Evolutionary conservation across 2,113 vertebrate genomes (phyloP).

Genomic region (Campylomormyrus numenius): DNA sequence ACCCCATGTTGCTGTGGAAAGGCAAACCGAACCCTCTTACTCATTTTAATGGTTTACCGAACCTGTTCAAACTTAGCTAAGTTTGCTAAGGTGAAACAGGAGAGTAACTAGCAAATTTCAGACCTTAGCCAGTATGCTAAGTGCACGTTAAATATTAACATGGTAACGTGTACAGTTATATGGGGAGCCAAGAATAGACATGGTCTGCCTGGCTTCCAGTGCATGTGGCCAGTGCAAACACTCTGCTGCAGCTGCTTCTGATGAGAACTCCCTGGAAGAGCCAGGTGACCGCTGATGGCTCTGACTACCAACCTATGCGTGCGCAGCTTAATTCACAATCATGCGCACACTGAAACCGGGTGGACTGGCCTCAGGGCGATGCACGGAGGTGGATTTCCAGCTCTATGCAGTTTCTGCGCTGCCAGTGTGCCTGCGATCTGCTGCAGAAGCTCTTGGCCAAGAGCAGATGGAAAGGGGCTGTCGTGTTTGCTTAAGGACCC

Average conservation of each 20-base stretch:
- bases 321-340: background rate
- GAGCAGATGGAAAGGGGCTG: background rate
- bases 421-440: background rate
- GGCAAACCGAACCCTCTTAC: background rate
- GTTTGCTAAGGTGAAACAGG: background rate
- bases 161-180: background rate
- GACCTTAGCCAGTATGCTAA: background rate
- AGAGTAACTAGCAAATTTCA: background rate
- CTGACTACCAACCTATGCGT: background rate
- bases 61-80: background rate
- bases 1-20: background rate
- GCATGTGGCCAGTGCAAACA: background rate
- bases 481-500: background rate
- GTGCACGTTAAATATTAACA: background rate
- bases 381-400: background rate
- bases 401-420: background rate
- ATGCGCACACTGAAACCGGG: background rate
- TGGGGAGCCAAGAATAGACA: background rate
- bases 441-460: background rate
- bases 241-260: constrained; percentile 21
- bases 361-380: background rate
- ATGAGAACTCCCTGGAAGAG: constrained; percentile 9
- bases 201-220: background rate
- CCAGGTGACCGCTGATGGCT: constrained; percentile 3
- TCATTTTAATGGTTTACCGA: background rate